Evolutionary conservation across 2,797 vertebrate species (phyloP).

Genomic region (Loriculus beryllinus): DNA sequence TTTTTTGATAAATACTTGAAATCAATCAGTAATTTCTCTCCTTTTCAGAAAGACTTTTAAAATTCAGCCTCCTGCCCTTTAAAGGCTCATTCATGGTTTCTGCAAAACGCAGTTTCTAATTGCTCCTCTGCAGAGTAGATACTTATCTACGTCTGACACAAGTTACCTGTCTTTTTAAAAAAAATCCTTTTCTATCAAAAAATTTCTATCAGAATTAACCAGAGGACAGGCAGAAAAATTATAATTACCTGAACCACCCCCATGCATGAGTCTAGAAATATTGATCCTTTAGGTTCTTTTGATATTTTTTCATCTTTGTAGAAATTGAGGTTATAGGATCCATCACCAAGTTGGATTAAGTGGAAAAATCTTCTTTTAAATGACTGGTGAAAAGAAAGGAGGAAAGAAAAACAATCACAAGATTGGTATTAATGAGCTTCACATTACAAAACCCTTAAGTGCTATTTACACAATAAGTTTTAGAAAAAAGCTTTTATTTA

Average conservation of each 20-base stretch:
- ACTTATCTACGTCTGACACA: not conserved
- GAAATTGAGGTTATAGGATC: slow-evolving; percentile 98
- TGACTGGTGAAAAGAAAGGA: slow-evolving; percentile 77
- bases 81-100: not conserved
- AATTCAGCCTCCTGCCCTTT: not conserved
- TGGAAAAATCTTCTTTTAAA: slow-evolving; percentile 99
- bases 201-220: not conserved
- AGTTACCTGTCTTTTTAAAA: not conserved
- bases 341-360: slow-evolving; percentile 94
- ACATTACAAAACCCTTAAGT: not conserved
- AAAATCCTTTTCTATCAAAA: not conserved
- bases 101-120: not conserved
- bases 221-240: not conserved
- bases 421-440: not conserved
- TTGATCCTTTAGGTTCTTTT: slow-evolving; percentile 98
- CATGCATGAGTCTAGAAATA: slow-evolving; percentile 98
- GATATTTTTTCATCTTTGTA: slow-evolving; percentile 99
- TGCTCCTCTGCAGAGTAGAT: not conserved
- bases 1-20: not conserved
- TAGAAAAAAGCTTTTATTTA: not conserved
- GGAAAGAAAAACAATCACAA: not conserved
- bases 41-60: not conserved
- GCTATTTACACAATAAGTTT: not conserved
- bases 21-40: not conserved
- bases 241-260: slow-evolving; percentile 91